A percentile compares a stretch with the other conserved stretches of the same genome.
Evolutionary conservation across 2,888 invertebrate genomes (phyloP).

Genomic region (Stenichneumon culpator): DNA sequence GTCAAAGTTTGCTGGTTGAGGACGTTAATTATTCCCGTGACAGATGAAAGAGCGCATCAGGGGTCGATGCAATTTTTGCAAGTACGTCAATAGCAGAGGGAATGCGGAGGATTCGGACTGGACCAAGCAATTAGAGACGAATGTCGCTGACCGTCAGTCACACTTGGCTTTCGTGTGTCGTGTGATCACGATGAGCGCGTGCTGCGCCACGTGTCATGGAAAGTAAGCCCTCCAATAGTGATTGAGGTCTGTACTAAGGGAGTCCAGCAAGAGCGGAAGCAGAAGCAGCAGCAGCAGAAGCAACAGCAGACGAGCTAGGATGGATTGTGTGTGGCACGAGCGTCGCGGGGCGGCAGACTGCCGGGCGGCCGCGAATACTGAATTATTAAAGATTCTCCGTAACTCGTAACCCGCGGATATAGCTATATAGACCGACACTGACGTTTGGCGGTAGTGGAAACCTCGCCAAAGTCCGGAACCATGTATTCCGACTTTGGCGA

Average conservation of each 20-base stretch:
- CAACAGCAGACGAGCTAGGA: conserved; percentile 44
- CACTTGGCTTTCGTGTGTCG: conserved; percentile 23
- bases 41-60: neutral
- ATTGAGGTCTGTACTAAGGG: conserved; percentile 68
- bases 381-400: conserved; percentile 82
- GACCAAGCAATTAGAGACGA: conserved; percentile 25
- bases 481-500: conserved; percentile 46
- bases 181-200: neutral
- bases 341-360: conserved; percentile 81
- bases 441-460: conserved; percentile 30
- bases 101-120: neutral
- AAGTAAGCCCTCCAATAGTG: conserved; percentile 62
- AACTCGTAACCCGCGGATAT: conserved; percentile 71
- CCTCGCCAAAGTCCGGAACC: conserved; percentile 37
- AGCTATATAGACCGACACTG: neutral
- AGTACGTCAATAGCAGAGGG: neutral
- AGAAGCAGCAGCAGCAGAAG: conserved; percentile 1
- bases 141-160: conserved; percentile 43
- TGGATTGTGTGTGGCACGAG: conserved; percentile 43
- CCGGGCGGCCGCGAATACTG: conserved; percentile 81
- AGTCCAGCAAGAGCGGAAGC: conserved; percentile 36
- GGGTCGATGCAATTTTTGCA: neutral
- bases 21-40: neutral
- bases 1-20: neutral
- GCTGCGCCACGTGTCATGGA: conserved; percentile 35